Conservation (phyloP, 2,888 invertebrate species). For the Spatulosminthurus flaviceps region DNA sequence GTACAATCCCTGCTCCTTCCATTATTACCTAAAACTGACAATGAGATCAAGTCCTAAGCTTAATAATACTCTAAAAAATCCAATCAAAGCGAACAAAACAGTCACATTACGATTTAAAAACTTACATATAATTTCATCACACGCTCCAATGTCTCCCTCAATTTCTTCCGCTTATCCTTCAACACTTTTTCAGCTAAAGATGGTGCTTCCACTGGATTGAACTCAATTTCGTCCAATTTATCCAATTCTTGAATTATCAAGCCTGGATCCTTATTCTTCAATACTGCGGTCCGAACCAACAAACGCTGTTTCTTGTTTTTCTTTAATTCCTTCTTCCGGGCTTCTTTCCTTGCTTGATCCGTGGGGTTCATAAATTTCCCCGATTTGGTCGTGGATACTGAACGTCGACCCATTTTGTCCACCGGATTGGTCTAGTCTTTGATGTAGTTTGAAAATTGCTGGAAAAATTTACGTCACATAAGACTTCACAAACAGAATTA, state of each 20-base stretch:
- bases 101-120: too few relatives aligned
- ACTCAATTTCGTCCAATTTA: constrained; percentile 98
- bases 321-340: constrained; percentile 95
- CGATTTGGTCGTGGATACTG: constrained; percentile 99
- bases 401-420: constrained; percentile 95
- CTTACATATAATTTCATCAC: constrained; percentile 95
- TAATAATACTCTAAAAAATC: too few relatives aligned
- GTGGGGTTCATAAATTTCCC: constrained; percentile 99
- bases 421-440: too few relatives aligned
- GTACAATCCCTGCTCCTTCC: too few relatives aligned
- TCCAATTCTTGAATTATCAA: constrained; percentile 96
- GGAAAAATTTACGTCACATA: too few relatives aligned
- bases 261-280: constrained; percentile 97
- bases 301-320: constrained; percentile 98
- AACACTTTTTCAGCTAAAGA: constrained; percentile 95
- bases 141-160: constrained; percentile 93
- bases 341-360: constrained; percentile 98
- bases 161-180: constrained; percentile 94
- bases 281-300: constrained; percentile 93
- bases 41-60: too few relatives aligned
- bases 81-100: too few relatives aligned
- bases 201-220: constrained; percentile 92
- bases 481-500: too few relatives aligned
- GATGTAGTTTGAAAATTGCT: too few relatives aligned
- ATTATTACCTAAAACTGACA: too few relatives aligned